Evolutionary conservation across 2,888 invertebrate species (phyloP).

Genomic region (Homarus gammarus): DNA sequence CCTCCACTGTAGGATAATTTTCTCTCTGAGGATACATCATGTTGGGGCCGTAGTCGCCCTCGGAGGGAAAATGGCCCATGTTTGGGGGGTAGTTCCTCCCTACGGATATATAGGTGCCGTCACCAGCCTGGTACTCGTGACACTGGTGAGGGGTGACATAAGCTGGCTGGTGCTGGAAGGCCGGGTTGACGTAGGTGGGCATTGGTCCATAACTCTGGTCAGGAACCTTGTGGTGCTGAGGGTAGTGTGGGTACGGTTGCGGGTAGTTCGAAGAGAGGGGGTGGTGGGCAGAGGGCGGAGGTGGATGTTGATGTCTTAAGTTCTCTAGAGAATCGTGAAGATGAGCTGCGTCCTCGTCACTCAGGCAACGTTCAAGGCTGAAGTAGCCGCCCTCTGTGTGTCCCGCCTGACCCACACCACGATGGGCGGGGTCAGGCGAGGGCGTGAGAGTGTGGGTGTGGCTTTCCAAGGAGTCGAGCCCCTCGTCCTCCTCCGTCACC

Average conservation of each 20-base stretch:
- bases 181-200: constrained; percentile 49
- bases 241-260: constrained; percentile 26
- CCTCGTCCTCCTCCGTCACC: constrained; percentile 56
- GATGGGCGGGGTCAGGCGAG: constrained; percentile 51
- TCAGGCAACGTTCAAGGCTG: constrained; percentile 59
- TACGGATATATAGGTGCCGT: constrained; percentile 14
- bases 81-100: constrained; percentile 19
- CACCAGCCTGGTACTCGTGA: constrained; percentile 28
- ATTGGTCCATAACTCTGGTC: constrained; percentile 36
- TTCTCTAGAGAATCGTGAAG: constrained; percentile 62
- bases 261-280: constrained; percentile 31
- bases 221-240: constrained; percentile 13
- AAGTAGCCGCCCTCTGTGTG: constrained; percentile 62
- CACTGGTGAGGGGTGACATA: constrained; percentile 42
- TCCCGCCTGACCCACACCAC: not conserved
- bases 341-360: constrained; percentile 59
- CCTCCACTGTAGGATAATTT: constrained; percentile 37
- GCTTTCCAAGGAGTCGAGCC: constrained; percentile 58
- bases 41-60: constrained; percentile 33
- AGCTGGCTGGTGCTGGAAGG: constrained; percentile 39
- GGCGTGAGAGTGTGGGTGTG: constrained; percentile 56
- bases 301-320: constrained; percentile 26
- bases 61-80: constrained; percentile 11
- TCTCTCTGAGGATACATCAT: constrained; percentile 47
- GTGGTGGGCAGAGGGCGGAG: constrained; percentile 10